phyloP scores from a whole-genome alignment of 1,140 invertebrate species.

The Argopecten irradians region DNA sequence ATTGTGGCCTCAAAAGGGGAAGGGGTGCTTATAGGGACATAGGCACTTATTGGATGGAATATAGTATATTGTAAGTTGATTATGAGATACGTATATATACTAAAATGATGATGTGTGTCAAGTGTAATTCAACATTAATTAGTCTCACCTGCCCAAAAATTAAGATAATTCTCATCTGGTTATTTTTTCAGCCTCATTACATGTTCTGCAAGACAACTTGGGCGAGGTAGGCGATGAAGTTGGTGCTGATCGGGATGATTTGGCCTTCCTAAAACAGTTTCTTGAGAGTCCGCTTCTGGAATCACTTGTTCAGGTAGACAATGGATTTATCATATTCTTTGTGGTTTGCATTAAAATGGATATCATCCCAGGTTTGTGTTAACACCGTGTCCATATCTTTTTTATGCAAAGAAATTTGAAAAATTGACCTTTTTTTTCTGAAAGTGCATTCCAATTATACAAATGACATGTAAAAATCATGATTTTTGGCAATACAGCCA shows the following conservation, averaged over 20 bases:
- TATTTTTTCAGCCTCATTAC: conserved; percentile 58
- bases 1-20: too few species aligned
- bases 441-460: neutral
- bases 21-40: too few species aligned
- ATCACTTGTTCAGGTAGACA: conserved; percentile 61
- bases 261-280: conserved; percentile 65
- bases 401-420: neutral
- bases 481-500: too few species aligned
- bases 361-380: too few species aligned
- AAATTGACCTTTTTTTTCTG: neutral
- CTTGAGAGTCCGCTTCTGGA: conserved; percentile 58
- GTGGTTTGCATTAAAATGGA: neutral
- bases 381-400: neutral
- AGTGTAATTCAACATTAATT: neutral
- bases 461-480: neutral
- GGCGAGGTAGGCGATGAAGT: conserved; percentile 58
- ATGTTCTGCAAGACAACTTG: conserved; percentile 56
- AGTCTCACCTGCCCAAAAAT: neutral
- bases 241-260: conserved; percentile 59
- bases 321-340: neutral
- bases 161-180: neutral
- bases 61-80: neutral
- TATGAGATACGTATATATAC: too few species aligned
- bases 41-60: too few species aligned
- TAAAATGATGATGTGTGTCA: too few species aligned